Percentiles rank a stretch among this genome's conserved stretches.
Evolutionary conservation across 2,113 vertebrate genomes (phyloP).

Genomic region (Pristiophorus japonicus): DNA sequence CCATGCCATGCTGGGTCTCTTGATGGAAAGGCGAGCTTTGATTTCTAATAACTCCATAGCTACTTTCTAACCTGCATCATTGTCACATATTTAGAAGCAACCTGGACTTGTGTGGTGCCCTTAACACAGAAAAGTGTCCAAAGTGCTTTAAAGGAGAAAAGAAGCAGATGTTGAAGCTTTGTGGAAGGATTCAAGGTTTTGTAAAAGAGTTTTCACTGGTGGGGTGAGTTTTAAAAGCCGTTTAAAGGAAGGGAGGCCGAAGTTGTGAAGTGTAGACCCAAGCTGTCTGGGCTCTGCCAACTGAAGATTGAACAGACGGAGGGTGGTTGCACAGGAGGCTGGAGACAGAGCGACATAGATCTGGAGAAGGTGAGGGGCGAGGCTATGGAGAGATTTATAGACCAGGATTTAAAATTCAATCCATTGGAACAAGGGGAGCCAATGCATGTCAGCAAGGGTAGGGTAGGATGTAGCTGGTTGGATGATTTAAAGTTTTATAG

Average conservation of each 20-base stretch:
- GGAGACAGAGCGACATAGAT: not conserved
- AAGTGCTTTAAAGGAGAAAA: not conserved
- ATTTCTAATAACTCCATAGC: not conserved
- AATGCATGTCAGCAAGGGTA: no score
- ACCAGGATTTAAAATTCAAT: not conserved
- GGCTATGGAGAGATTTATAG: not conserved
- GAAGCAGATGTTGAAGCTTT: not conserved
- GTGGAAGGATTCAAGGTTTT: not conserved
- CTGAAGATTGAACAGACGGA: not conserved
- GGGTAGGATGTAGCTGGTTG: no score
- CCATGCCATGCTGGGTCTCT: not conserved
- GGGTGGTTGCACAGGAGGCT: not conserved
- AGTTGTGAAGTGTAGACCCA: not conserved
- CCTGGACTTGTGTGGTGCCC: not conserved
- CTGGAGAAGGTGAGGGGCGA: not conserved
- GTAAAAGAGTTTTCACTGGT: not conserved
- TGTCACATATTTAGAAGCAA: not conserved
- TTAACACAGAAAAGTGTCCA: not conserved
- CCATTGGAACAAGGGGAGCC: not conserved
- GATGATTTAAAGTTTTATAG: no score
- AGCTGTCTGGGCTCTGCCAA: not conserved
- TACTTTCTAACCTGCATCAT: not conserved
- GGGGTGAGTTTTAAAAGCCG: not conserved
- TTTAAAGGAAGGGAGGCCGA: not conserved
- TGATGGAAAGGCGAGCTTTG: not conserved